phyloP scores from a whole-genome alignment of 2,888 invertebrate species.

The Ennomos erosarius region DNA sequence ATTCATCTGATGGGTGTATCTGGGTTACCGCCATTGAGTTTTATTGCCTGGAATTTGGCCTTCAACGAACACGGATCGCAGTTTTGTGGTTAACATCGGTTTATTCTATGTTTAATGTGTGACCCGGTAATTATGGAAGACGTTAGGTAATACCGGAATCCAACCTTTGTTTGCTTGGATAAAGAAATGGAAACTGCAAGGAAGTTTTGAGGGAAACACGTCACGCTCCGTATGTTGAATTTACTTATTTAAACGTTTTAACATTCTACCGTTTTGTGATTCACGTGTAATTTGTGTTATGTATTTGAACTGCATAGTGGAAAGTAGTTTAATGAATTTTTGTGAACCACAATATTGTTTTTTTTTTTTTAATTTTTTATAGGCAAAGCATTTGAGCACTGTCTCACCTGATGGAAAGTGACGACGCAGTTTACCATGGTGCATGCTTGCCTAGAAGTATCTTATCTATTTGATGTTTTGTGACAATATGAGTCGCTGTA shows the following conservation, averaged over 20 bases:
- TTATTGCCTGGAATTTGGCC: constrained; percentile 71
- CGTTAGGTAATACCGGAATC: constrained; percentile 36
- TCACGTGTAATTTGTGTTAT: no score
- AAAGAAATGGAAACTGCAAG: constrained; percentile 13
- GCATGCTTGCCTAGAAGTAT: no score
- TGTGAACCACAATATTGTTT: no score
- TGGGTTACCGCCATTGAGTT: constrained; percentile 71
- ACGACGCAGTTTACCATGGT: no score
- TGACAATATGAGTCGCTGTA: no score
- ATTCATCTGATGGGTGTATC: constrained; percentile 67
- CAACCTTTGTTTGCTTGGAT: constrained; percentile 23
- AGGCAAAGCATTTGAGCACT: no score
- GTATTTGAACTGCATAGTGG: no score
- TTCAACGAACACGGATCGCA: constrained; percentile 55
- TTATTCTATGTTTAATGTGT: constrained; percentile 46
- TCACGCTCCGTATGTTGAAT: constrained; percentile 9
- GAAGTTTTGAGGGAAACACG: constrained; percentile 22
- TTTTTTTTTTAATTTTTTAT: no score
- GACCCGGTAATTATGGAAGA: constrained; percentile 44
- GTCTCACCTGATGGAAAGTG: no score
- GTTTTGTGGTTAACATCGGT: constrained; percentile 42
- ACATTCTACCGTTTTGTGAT: neutral
- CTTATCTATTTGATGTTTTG: no score
- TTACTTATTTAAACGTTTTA: neutral
- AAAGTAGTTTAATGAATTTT: no score